These are phyloP conservation scores for Poecilobothrus nobilitatus DNA, from an alignment of 2,888 invertebrate genomes.

Conservation along the genomic window DNA sequence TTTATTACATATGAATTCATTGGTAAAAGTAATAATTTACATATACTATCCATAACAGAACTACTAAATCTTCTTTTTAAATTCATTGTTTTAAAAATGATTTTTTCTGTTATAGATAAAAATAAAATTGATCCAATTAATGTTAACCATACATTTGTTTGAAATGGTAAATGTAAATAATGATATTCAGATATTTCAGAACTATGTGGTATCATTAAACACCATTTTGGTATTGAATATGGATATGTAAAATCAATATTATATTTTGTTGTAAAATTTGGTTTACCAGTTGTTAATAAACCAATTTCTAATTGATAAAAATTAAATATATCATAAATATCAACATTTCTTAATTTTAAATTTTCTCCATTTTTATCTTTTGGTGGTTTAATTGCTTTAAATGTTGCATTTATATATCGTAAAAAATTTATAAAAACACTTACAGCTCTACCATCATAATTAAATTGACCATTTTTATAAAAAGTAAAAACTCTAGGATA, in stretches of 20 bases:
- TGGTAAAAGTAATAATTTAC: conserved; percentile 7
- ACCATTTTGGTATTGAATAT: neutral
- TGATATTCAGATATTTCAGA: neutral
- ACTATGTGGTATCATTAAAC: conserved; percentile 10
- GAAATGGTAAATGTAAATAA: conserved; percentile 8
- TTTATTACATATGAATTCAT: neutral
- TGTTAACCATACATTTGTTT: neutral
- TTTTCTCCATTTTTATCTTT: neutral
- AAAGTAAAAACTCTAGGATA: neutral
- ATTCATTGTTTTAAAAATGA: neutral
- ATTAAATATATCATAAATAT: neutral
- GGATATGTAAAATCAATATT: neutral
- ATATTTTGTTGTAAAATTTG: conserved; percentile 7
- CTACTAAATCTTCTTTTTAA: neutral
- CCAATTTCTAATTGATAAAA: neutral
- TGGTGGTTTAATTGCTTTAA: neutral
- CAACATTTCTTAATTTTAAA: neutral
- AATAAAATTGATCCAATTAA: neutral
- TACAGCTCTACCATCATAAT: neutral
- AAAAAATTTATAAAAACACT: conserved; percentile 3
- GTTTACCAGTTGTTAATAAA: neutral
- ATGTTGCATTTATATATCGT: neutral
- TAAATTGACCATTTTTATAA: neutral
- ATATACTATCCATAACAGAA: neutral
- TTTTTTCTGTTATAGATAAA: neutral